Evolutionary conservation across 2,113 vertebrate species (phyloP).

Genomic region (Paralichthys olivaceus): DNA sequence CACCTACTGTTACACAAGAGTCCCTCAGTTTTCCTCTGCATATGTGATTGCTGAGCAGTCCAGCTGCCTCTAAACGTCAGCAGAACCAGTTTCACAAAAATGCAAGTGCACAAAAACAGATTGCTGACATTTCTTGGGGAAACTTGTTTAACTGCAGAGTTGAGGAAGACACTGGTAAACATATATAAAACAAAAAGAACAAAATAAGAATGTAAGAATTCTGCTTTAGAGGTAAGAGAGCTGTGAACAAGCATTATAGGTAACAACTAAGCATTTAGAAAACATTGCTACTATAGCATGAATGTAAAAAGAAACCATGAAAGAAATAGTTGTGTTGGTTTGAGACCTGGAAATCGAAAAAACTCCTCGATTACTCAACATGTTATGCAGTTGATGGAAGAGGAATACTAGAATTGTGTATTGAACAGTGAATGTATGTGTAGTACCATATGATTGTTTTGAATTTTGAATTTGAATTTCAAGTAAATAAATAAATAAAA

Average conservation of each 20-base stretch:
- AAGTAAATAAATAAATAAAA: not conserved
- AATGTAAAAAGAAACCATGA: not conserved
- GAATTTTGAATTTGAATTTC: not conserved
- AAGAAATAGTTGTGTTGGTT: not conserved
- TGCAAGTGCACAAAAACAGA: slow-evolving; percentile 26
- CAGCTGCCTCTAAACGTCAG: no score
- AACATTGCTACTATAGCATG: slow-evolving; percentile 9
- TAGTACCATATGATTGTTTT: no score
- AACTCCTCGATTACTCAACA: not conserved
- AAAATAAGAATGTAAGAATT: not conserved
- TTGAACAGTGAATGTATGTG: not conserved
- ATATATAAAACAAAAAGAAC: not conserved
- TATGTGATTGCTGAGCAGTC: no score
- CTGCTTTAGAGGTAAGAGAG: slow-evolving; percentile 5
- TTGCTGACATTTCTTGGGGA: slow-evolving; percentile 12
- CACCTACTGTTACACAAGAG: no score
- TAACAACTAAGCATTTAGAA: slow-evolving; percentile 12
- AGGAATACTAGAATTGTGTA: no score
- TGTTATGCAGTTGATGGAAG: not conserved
- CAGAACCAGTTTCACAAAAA: not conserved
- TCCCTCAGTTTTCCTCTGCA: no score
- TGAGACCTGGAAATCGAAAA: not conserved
- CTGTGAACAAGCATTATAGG: not conserved
- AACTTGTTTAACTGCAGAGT: not conserved
- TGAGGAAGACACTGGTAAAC: not conserved